Percentiles rank a stretch among this genome's conserved stretches.
phyloP scores from a whole-genome alignment of 2,888 invertebrate genomes.

The Sesia bembeciformis region DNA sequence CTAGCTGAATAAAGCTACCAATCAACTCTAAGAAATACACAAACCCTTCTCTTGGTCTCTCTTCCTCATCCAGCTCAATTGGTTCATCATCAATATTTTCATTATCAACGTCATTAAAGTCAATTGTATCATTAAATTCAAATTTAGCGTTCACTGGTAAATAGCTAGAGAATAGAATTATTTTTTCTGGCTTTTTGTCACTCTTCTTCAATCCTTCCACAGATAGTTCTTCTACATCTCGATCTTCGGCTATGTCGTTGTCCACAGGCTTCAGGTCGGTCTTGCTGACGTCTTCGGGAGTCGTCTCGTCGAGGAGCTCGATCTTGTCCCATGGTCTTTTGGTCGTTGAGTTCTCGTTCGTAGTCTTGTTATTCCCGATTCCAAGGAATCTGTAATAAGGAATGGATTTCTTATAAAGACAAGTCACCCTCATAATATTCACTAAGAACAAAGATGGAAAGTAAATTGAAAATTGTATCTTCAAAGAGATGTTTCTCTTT shows the following conservation, averaged over 20 bases:
- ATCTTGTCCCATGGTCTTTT: conserved; percentile 27
- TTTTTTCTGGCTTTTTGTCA: conserved; percentile 55
- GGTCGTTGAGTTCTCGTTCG: conserved; percentile 16
- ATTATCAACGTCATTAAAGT: conserved; percentile 3
- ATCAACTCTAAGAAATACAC: conserved; percentile 42
- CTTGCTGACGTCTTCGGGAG: conserved; percentile 21
- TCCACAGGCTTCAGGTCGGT: conserved; percentile 25
- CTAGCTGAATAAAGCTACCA: conserved; percentile 42
- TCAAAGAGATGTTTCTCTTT: no score
- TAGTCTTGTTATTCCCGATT: conserved; percentile 25
- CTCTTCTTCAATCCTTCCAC: conserved; percentile 29
- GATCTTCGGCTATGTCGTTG: conserved; percentile 32
- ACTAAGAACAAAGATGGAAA: no score
- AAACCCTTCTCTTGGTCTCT: conserved; percentile 26
- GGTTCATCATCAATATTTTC: conserved; percentile 8
- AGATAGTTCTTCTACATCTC: conserved; percentile 55
- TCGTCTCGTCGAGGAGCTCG: conserved; percentile 37
- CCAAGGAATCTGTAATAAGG: conserved; percentile 44
- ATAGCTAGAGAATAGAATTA: conserved; percentile 42
- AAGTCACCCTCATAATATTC: no score
- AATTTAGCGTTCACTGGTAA: conserved; percentile 23
- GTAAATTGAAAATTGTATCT: no score
- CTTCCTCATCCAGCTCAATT: conserved; percentile 14
- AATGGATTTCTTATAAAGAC: no score
- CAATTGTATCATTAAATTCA: conserved; percentile 10